These are phyloP conservation scores for Fabriciana adippe DNA, from an alignment of 2,888 invertebrate species.

Conservation along the genomic window DNA sequence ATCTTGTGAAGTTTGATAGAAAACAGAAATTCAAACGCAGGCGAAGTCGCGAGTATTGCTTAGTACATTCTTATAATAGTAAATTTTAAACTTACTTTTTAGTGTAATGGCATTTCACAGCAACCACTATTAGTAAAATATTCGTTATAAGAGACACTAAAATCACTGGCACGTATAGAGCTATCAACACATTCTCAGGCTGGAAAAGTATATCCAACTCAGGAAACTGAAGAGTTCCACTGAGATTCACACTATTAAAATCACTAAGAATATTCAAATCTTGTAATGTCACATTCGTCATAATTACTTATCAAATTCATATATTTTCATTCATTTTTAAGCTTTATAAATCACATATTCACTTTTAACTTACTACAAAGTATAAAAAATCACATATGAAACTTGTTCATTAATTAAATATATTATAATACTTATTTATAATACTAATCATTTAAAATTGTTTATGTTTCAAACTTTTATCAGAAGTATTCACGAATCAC, in stretches of 20 bases:
- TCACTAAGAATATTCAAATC: conserved; percentile 19
- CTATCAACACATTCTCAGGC: conserved; percentile 79
- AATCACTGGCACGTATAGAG: conserved; percentile 84
- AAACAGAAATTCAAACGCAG: too few species aligned
- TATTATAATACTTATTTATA: background rate
- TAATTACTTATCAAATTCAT: background rate
- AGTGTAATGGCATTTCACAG: conserved; percentile 86
- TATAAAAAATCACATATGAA: too few species aligned
- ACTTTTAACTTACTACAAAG: too few species aligned
- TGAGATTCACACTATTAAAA: conserved; percentile 45
- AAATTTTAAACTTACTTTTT: conserved; percentile 81
- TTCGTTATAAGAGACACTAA: conserved; percentile 84
- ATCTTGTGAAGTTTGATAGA: too few species aligned
- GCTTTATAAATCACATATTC: background rate
- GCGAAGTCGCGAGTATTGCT: too few species aligned
- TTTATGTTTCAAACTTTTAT: background rate
- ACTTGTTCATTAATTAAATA: background rate
- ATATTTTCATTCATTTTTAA: background rate
- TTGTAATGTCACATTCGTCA: conserved; percentile 17
- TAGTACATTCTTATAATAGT: too few species aligned
- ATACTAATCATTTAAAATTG: background rate
- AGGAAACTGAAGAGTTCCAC: conserved; percentile 53
- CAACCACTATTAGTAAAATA: conserved; percentile 85
- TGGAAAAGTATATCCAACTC: conserved; percentile 71
- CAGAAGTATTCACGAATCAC: background rate